These are phyloP conservation scores for Sipha flava DNA, from an alignment of 1,140 invertebrate genomes.

Conservation along the genomic window DNA sequence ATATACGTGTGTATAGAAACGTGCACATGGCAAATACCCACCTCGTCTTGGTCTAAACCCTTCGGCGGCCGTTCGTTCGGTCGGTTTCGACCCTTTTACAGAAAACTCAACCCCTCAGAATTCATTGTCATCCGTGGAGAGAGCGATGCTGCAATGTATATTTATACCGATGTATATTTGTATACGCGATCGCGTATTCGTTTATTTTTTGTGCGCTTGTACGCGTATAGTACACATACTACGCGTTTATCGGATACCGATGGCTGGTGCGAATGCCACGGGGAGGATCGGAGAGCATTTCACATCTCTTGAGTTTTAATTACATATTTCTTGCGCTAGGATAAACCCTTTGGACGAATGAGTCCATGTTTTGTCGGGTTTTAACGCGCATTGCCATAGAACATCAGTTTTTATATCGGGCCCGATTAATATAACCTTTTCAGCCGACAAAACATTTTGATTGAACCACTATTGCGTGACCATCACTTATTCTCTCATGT, in stretches of 20 bases:
- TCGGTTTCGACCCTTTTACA: neutral
- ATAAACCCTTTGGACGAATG: neutral
- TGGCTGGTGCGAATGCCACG: too few relatives aligned
- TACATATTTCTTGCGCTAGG: neutral
- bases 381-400: neutral
- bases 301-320: constrained; percentile 1
- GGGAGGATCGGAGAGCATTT: neutral
- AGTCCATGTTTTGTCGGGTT: neutral
- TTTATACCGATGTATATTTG: too few relatives aligned
- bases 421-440: neutral
- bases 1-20: too few relatives aligned
- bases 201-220: too few relatives aligned
- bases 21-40: too few relatives aligned
- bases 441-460: neutral
- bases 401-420: neutral
- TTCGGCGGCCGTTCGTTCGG: neutral
- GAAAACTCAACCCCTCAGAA: neutral
- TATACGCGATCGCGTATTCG: too few relatives aligned
- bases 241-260: neutral
- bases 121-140: neutral
- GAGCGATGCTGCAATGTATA: too few relatives aligned
- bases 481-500: too few relatives aligned
- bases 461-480: too few relatives aligned
- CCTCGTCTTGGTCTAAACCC: neutral
- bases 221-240: too few relatives aligned